These are phyloP conservation scores for Hipposideros larvatus DNA, from an alignment of 2,797 vertebrate species.

Conservation along the genomic window DNA sequence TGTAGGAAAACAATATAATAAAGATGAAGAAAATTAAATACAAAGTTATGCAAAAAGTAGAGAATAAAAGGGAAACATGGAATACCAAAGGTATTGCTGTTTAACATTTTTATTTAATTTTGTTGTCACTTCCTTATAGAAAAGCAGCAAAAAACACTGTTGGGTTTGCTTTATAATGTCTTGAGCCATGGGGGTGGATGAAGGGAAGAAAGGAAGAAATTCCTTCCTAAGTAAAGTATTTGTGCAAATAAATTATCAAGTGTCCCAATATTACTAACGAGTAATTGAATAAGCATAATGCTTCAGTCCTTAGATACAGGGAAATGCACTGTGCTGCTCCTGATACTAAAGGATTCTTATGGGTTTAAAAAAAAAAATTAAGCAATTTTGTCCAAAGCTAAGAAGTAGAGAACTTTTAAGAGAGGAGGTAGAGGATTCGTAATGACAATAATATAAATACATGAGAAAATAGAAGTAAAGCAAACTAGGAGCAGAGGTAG, in stretches of 20 bases:
- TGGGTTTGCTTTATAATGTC: neutral
- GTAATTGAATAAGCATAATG: neutral
- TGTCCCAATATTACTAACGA: neutral
- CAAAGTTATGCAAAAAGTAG: neutral
- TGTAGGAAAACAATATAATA: neutral
- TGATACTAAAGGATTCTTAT: neutral
- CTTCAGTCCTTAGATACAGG: neutral
- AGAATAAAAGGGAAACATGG: neutral
- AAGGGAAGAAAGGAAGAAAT: neutral
- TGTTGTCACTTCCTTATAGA: neutral
- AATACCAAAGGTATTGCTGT: neutral
- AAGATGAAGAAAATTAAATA: neutral
- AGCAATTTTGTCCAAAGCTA: neutral
- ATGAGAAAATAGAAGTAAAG: neutral
- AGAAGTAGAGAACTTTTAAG: neutral
- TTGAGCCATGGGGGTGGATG: neutral
- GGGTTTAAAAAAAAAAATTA: neutral
- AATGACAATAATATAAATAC: neutral
- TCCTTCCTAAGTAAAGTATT: conserved; percentile 21
- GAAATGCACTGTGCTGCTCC: neutral
- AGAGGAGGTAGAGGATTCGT: neutral
- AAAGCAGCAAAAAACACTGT: neutral
- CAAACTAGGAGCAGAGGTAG: neutral
- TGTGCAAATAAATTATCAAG: conserved; percentile 31
- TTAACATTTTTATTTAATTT: neutral